Base-by-base conservation (phyloP, 2,797 vertebrate genomes). In the Netta rufina region DNA sequence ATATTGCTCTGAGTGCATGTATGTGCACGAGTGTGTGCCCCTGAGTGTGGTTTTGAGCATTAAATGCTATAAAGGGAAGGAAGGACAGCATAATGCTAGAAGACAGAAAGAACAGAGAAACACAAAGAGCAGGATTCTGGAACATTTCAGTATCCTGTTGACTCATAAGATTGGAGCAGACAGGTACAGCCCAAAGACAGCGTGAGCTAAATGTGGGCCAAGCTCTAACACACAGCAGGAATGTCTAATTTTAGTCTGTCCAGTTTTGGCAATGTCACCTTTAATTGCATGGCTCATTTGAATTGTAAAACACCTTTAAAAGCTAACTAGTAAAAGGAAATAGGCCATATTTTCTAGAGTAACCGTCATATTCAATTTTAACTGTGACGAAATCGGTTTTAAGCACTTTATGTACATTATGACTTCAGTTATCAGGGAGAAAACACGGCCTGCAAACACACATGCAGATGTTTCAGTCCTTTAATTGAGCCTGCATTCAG, bases 121-220 rank as follows among this genome's bases (percentile, higher is more conserved):
- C 86, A 66, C 87, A 24, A 90, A 78, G 89, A 87, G n/a, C 77
- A 85, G 86, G 90, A 95, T 91, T 91, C 96, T 97, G 97, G 97
- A 96, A 96, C 75, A 17, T 95, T 96, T 96, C 88, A 84, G 88
- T 66, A 47, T 94, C 95, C 95, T 92, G 93, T 94, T 96, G 95
- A 53, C 94, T 96, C 87, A 8, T 2, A 43, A 96, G 95, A 96
- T 96, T 95, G 96, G 87, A 96, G 96, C 89, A 96, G 96, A 96
- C 96, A 97, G 96, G 94, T 94, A 96, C 92, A 91, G 92, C 94
- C 93, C 95, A 96, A 92, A 96, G 94, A 93, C 93, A 97, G 93
- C 93, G 30, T 69, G 97, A 95, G 84, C 84, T 66, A 86, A 95
- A 90, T 0, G 73, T 78, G 93, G 92, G 93, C 97, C 93, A 91